A percentile compares a stretch with the other conserved stretches of the same genome.
These are phyloP conservation scores for Halcyon malimbica DNA, from an alignment of 2,113 vertebrate species.

Conservation along the genomic window DNA sequence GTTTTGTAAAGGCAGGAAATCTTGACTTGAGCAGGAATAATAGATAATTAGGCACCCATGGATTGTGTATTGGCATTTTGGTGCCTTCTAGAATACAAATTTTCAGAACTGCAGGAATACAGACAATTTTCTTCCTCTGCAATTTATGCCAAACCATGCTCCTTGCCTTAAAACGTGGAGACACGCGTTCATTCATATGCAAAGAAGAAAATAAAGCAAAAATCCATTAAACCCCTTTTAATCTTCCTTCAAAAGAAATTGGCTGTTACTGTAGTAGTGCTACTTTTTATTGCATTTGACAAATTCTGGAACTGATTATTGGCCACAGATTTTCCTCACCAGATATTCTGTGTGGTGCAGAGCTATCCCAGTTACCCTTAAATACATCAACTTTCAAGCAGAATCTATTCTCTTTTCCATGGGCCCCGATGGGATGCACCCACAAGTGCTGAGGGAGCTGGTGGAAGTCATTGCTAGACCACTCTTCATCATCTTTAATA, in stretches of 20 bases:
- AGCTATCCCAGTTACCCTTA: not conserved
- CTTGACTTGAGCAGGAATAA: not conserved
- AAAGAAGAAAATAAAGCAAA: slow-evolving; percentile 38
- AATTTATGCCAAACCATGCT: slow-evolving; percentile 8
- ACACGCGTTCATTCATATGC: not conserved
- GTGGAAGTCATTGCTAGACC: too few relatives aligned
- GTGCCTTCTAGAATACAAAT: not conserved
- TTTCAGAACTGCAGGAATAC: not conserved
- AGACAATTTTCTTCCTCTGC: slow-evolving; percentile 1
- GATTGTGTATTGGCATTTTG: not conserved
- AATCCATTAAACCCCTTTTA: slow-evolving; percentile 38
- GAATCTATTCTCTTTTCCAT: not conserved
- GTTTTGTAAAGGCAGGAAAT: not conserved
- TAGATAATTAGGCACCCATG: not conserved
- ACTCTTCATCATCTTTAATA: too few relatives aligned
- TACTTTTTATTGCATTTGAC: not conserved
- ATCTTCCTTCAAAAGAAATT: slow-evolving; percentile 33
- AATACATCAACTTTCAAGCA: not conserved
- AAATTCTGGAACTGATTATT: not conserved
- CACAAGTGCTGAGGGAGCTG: too few relatives aligned
- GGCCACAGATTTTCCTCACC: not conserved
- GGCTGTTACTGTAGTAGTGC: not conserved
- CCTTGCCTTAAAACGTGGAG: not conserved
- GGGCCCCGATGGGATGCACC: too few relatives aligned
- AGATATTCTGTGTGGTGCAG: not conserved